These are phyloP conservation scores for Phortica okadai DNA, from an alignment of 2,888 invertebrate genomes.

Conservation along the genomic window DNA sequence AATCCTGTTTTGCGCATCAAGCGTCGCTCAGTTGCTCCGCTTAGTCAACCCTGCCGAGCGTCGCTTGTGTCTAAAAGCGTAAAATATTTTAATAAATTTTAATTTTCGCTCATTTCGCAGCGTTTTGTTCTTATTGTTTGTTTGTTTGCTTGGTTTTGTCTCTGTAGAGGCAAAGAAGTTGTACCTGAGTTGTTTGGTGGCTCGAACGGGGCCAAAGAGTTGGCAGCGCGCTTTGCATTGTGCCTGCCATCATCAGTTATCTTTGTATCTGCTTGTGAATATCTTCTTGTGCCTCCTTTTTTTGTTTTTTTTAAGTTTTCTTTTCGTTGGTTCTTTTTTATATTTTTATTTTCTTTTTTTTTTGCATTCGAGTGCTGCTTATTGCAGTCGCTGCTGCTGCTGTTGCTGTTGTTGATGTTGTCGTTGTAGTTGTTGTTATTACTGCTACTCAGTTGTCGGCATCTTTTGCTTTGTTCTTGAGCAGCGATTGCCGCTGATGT, in stretches of 20 bases:
- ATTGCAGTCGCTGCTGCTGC: neutral
- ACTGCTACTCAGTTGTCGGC: slow-evolving; percentile 56
- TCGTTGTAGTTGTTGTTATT: too few species aligned
- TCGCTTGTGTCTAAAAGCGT: slow-evolving; percentile 18
- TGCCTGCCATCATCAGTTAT: slow-evolving; percentile 17
- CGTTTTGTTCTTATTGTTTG: slow-evolving; percentile 33
- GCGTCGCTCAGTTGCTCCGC: neutral
- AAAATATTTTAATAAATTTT: slow-evolving; percentile 62
- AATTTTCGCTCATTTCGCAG: slow-evolving; percentile 48
- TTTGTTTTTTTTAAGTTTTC: slow-evolving; percentile 41
- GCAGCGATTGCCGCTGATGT: slow-evolving; percentile 48
- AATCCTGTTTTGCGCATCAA: slow-evolving; percentile 24
- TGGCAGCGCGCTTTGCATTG: neutral
- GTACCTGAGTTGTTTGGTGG: neutral
- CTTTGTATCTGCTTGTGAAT: slow-evolving; percentile 28
- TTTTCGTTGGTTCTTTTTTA: neutral
- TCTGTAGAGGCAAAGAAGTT: neutral
- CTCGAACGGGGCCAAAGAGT: neutral
- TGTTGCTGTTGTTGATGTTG: slow-evolving; percentile 39
- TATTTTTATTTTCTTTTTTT: slow-evolving; percentile 8
- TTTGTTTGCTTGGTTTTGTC: neutral
- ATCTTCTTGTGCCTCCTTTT: slow-evolving; percentile 44
- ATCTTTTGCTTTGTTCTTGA: slow-evolving; percentile 60
- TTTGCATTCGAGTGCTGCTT: neutral
- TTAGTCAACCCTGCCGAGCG: neutral